Percentiles rank a stretch among this genome's conserved stretches.
phyloP scores from a whole-genome alignment of 2,113 vertebrate genomes.

The Pogona vitticeps region DNA sequence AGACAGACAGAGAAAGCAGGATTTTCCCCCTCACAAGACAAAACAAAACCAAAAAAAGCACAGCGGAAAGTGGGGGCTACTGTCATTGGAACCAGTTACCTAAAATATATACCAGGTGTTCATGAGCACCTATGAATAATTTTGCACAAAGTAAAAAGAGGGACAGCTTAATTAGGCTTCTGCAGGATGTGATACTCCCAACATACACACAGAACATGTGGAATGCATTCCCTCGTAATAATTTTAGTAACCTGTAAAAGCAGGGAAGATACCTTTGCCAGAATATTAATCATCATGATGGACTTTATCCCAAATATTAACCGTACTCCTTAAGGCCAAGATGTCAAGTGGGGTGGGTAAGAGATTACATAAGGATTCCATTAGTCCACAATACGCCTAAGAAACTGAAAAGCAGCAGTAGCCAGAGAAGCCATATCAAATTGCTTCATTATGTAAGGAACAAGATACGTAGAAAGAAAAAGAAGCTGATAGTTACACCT shows the following conservation, averaged over 20 bases:
- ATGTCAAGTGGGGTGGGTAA: background rate
- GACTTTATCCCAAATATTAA: background rate
- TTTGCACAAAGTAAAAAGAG: background rate
- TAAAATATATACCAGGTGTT: slow-evolving; percentile 13
- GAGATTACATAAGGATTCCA: background rate
- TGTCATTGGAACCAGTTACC: background rate
- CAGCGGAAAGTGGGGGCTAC: background rate
- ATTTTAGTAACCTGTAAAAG: background rate
- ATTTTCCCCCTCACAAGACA: background rate
- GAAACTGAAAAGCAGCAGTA: background rate
- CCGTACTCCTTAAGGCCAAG: background rate
- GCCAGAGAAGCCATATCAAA: background rate
- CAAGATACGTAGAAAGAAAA: background rate
- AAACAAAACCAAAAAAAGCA: background rate
- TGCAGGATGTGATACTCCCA: background rate
- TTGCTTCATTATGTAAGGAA: background rate
- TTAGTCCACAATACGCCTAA: background rate
- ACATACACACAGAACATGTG: background rate
- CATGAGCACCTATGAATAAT: background rate
- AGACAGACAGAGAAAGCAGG: background rate
- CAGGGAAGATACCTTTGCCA: background rate
- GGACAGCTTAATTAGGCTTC: background rate
- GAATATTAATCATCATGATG: background rate
- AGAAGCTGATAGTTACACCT: background rate
- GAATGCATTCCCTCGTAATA: background rate